These are phyloP conservation scores for Magallana angulata DNA, from an alignment of 1,140 invertebrate species.

Conservation along the genomic window DNA sequence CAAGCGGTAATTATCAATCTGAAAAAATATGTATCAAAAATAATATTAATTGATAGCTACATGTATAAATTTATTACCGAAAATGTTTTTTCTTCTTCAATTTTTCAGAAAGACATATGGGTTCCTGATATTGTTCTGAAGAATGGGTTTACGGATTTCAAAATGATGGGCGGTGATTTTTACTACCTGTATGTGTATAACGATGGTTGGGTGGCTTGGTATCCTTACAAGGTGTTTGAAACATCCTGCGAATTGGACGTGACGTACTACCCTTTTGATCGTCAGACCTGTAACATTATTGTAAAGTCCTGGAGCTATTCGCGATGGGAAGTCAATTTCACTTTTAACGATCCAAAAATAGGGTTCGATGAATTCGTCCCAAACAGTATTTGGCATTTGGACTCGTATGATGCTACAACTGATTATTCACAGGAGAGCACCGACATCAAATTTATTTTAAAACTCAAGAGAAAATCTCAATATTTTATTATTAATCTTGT, in stretches of 20 bases:
- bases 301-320: slow-evolving; percentile 7
- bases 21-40: too few relatives aligned
- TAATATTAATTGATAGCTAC: too few relatives aligned
- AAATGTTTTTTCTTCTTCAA: too few relatives aligned
- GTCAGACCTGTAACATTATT: not conserved
- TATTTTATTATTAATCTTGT: slow-evolving; percentile 5
- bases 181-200: not conserved
- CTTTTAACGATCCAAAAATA: not conserved
- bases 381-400: slow-evolving; percentile 15
- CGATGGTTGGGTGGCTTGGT: not conserved
- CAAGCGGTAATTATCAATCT: too few relatives aligned
- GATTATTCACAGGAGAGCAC: too few relatives aligned
- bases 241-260: not conserved
- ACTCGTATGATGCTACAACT: not conserved
- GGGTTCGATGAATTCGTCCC: slow-evolving; percentile 3
- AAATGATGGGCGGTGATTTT: not conserved
- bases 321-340: not conserved
- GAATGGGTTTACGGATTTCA: not conserved
- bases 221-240: slow-evolving; percentile 24
- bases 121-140: slow-evolving; percentile 20
- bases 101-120: slow-evolving; percentile 10
- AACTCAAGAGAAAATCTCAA: not conserved
- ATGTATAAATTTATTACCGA: too few relatives aligned
- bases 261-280: slow-evolving; percentile 4
- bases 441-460: not conserved